Evolutionary conservation across 1,140 invertebrate genomes (phyloP).

Genomic region (Hyphantria cunea): DNA sequence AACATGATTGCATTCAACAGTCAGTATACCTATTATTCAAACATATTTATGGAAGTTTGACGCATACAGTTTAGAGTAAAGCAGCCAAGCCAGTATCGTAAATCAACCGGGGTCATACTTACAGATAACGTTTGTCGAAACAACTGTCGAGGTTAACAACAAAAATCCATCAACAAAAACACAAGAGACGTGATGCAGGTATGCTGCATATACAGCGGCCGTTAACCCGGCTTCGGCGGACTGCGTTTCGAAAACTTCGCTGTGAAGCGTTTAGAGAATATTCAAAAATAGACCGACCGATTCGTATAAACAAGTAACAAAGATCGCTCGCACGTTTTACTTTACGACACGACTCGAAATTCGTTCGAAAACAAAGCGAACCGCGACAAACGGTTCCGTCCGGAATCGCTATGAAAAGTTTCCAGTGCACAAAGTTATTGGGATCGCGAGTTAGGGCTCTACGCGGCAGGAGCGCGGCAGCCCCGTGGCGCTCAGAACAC

Average conservation of each 20-base stretch:
- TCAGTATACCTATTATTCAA: conserved; percentile 16
- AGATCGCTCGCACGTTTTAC: conserved; percentile 48
- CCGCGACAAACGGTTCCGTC: conserved; percentile 46
- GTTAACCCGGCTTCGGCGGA: conserved; percentile 68
- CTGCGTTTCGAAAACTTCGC: conserved; percentile 79
- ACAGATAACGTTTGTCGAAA: conserved; percentile 73
- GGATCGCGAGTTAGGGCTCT: conserved; percentile 63
- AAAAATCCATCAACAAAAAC: conserved; percentile 80
- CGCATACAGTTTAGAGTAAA: conserved; percentile 21
- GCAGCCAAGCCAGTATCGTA: conserved; percentile 54
- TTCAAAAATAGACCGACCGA: conserved; percentile 78
- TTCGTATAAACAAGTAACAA: conserved; percentile 58
- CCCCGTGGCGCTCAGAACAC: conserved; percentile 63
- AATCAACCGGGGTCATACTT: conserved; percentile 77
- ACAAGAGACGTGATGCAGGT: conserved; percentile 72
- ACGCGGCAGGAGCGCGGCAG: conserved; percentile 60
- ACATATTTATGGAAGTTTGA: conserved; percentile 16
- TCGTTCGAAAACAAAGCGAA: conserved; percentile 39
- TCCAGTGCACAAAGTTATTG: conserved; percentile 75
- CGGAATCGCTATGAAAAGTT: conserved; percentile 74
- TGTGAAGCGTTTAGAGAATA: conserved; percentile 75
- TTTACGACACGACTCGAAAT: conserved; percentile 45
- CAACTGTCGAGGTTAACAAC: conserved; percentile 64
- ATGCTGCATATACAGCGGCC: conserved; percentile 66
- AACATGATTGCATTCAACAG: conserved; percentile 42